Percentiles rank a stretch among this genome's conserved stretches.
phyloP scores from a whole-genome alignment of 2,888 invertebrate species.

The Tetragonisca angustula region DNA sequence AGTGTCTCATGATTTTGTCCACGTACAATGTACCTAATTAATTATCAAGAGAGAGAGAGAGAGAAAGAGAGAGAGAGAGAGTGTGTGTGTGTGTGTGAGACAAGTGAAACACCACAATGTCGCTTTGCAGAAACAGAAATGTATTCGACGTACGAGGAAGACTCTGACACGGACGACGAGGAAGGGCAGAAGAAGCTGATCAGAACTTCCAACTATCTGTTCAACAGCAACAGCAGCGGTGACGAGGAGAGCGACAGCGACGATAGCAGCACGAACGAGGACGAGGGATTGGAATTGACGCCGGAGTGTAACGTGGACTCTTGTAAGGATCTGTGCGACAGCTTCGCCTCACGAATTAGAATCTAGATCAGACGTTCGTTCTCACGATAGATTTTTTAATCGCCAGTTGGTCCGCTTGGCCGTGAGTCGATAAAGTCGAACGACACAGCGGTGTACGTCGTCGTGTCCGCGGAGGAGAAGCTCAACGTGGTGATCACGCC shows the following conservation, averaged over 20 bases:
- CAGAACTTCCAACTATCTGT: conserved; percentile 90
- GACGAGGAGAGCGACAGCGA: conserved; percentile 85
- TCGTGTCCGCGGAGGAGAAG: conserved; percentile 88
- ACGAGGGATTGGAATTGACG: conserved; percentile 77
- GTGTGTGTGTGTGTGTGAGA: too few relatives aligned
- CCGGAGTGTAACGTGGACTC: conserved; percentile 74
- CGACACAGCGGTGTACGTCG: conserved; percentile 87
- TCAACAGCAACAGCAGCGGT: conserved; percentile 89
- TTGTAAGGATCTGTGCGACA: conserved; percentile 34
- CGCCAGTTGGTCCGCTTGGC: conserved; percentile 64
- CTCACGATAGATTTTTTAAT: conserved; percentile 59
- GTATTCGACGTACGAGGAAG: conserved; percentile 83
- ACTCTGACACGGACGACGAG: conserved; percentile 90
- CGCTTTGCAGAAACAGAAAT: conserved; percentile 77
- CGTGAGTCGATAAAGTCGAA: conserved; percentile 64
- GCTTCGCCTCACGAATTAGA: too few relatives aligned
- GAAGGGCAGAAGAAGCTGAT: conserved; percentile 90
- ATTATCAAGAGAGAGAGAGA: too few relatives aligned
- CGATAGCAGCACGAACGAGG: conserved; percentile 83
- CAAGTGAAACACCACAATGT: neutral
- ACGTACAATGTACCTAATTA: too few relatives aligned
- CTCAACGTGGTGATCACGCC: conserved; percentile 90
- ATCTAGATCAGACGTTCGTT: neutral
- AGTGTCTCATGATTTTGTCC: too few relatives aligned
- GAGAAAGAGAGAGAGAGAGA: too few relatives aligned